phyloP scores from a whole-genome alignment of 2,113 vertebrate species.

The Brienomyrus brachyistius region DNA sequence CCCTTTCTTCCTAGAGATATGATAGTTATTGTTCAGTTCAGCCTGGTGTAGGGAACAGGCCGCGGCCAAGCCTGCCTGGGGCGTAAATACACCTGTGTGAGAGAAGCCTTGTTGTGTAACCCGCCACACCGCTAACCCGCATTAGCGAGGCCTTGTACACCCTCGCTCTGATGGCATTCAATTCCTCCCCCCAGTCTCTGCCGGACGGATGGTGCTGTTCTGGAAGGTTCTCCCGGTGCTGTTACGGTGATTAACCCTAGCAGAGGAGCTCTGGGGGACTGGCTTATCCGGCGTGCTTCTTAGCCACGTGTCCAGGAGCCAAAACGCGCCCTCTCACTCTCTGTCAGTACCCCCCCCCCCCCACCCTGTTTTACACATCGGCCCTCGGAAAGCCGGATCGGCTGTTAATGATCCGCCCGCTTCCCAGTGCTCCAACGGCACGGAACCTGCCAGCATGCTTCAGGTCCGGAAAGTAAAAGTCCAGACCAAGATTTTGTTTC shows the following conservation, averaged over 20 bases:
- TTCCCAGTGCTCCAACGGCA: background rate
- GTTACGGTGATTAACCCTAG: slow-evolving; percentile 58
- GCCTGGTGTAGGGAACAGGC: slow-evolving; percentile 94
- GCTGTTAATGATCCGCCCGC: background rate
- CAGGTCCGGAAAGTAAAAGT: slow-evolving; percentile 24
- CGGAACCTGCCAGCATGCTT: background rate
- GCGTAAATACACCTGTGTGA: slow-evolving; percentile 99
- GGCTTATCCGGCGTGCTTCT: background rate
- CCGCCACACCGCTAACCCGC: slow-evolving; percentile 72
- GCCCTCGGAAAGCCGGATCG: background rate
- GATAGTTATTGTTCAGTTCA: slow-evolving; percentile 99
- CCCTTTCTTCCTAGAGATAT: slow-evolving; percentile 78
- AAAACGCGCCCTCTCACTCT: background rate
- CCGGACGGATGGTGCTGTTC: slow-evolving; percentile 57
- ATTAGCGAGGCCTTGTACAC: slow-evolving; percentile 66
- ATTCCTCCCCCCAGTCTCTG: slow-evolving; percentile 58
- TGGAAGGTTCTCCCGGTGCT: slow-evolving; percentile 56
- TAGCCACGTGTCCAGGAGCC: background rate
- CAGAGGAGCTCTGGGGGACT: slow-evolving; percentile 41
- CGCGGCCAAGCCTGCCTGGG: slow-evolving; percentile 89
- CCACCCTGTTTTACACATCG: background rate
- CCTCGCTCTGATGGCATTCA: slow-evolving; percentile 59
- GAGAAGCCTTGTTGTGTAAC: slow-evolving; percentile 87
- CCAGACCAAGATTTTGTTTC: background rate
- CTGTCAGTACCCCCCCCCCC: background rate